Percentiles rank a stretch among this genome's conserved stretches.
These are phyloP conservation scores for Apostichopus japonicus DNA, from an alignment of 35 echinoderm and acorn worm species.

Conservation along the genomic window DNA sequence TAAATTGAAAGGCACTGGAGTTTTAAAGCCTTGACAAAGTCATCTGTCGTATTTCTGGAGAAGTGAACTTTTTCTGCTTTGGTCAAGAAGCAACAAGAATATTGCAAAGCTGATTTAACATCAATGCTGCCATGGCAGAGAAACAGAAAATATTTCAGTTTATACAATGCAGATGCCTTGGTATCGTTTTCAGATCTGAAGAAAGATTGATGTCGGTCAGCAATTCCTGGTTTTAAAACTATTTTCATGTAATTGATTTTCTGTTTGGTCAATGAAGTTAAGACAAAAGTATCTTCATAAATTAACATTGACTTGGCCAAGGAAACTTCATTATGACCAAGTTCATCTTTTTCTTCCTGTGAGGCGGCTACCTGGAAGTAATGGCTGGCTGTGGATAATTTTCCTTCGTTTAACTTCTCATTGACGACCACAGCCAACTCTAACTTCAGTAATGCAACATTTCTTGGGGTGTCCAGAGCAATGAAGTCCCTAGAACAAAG, in stretches of 20 bases:
- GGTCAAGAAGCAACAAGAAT: conserved; percentile 16
- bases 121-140: neutral
- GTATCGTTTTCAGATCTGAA: conserved; percentile 2
- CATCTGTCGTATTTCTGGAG: neutral
- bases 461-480: conserved; percentile 19
- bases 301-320: neutral
- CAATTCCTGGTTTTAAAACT: neutral
- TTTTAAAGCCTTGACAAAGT: neutral
- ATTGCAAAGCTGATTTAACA: conserved; percentile 14
- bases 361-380: neutral
- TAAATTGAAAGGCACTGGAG: neutral
- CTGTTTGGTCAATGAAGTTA: neutral
- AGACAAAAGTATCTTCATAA: neutral
- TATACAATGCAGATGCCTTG: neutral
- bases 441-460: conserved; percentile 36
- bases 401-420: neutral
- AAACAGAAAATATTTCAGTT: conserved; percentile 33
- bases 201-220: neutral
- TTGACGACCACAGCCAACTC: conserved; percentile 8
- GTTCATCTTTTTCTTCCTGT: conserved; percentile 24
- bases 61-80: conserved; percentile 11
- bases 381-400: neutral
- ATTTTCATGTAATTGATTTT: neutral
- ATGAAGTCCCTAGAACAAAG: conserved; percentile 36
- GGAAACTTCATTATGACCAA: neutral